phyloP scores from a whole-genome alignment of 2,113 vertebrate genomes.

The Triplophysa tibetana region DNA sequence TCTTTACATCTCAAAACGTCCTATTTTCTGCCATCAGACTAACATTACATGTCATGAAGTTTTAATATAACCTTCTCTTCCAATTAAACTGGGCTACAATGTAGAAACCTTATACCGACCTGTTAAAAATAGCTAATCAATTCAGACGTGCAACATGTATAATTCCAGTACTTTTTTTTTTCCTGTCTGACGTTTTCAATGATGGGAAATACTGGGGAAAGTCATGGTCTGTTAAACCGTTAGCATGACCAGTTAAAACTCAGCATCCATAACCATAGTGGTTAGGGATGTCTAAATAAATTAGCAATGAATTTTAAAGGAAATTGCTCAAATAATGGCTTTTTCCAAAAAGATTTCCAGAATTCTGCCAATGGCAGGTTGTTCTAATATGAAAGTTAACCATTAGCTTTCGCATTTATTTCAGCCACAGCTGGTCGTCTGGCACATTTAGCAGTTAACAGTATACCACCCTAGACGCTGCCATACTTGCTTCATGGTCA shows the following conservation, averaged over 20 bases:
- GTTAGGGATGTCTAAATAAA: background rate
- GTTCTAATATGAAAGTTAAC: no score
- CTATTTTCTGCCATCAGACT: background rate
- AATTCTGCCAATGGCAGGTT: no score
- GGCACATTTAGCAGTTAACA: no score
- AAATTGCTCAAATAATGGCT: no score
- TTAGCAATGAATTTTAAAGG: background rate
- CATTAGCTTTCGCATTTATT: no score
- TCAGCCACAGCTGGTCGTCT: no score
- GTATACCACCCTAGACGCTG: no score
- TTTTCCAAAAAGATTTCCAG: no score
- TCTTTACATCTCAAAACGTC: constrained; percentile 11
- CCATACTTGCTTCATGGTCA: no score
- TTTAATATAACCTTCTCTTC: constrained; percentile 19
- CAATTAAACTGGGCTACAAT: constrained; percentile 2
- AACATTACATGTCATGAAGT: background rate
- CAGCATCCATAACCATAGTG: background rate
- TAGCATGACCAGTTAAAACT: background rate
- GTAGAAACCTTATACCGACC: background rate
- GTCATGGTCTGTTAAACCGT: background rate
- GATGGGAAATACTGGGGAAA: constrained; percentile 6
- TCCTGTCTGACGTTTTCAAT: background rate
- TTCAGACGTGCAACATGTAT: constrained; percentile 55
- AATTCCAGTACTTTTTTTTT: constrained; percentile 53
- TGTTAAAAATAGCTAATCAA: constrained; percentile 61